phyloP scores from a whole-genome alignment of 1,140 invertebrate species.

The Helicoverpa armigera region DNA sequence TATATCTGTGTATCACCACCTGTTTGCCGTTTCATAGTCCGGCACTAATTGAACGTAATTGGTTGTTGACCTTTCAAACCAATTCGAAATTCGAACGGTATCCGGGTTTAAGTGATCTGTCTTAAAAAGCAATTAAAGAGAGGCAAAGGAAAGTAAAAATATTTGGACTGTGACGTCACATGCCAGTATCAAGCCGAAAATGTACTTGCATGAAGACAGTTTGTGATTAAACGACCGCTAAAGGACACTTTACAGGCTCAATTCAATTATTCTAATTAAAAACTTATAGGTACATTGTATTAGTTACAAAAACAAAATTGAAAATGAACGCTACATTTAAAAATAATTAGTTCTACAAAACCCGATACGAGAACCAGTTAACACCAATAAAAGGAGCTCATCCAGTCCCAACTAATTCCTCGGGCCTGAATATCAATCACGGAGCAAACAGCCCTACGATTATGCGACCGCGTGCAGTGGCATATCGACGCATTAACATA shows the following conservation, averaged over 20 bases:
- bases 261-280: too few relatives aligned
- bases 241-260: too few relatives aligned
- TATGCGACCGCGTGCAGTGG: slow-evolving; percentile 76
- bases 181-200: too few relatives aligned
- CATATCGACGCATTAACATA: slow-evolving; percentile 78
- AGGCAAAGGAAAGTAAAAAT: background rate
- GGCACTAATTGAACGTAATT: slow-evolving; percentile 39
- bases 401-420: slow-evolving; percentile 43
- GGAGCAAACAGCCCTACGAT: slow-evolving; percentile 66
- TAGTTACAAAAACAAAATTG: background rate
- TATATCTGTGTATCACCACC: slow-evolving; percentile 38
- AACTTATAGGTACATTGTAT: too few relatives aligned
- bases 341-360: background rate
- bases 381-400: slow-evolving; percentile 17
- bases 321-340: background rate
- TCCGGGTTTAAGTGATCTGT: slow-evolving; percentile 23
- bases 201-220: too few relatives aligned
- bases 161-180: background rate
- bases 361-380: slow-evolving; percentile 4
- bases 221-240: too few relatives aligned
- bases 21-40: slow-evolving; percentile 35
- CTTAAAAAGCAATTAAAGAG: background rate
- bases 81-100: slow-evolving; percentile 32
- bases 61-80: slow-evolving; percentile 36
- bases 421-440: slow-evolving; percentile 71